phyloP scores from a whole-genome alignment of 2,113 vertebrate genomes.

The Sebastes fasciatus region DNA sequence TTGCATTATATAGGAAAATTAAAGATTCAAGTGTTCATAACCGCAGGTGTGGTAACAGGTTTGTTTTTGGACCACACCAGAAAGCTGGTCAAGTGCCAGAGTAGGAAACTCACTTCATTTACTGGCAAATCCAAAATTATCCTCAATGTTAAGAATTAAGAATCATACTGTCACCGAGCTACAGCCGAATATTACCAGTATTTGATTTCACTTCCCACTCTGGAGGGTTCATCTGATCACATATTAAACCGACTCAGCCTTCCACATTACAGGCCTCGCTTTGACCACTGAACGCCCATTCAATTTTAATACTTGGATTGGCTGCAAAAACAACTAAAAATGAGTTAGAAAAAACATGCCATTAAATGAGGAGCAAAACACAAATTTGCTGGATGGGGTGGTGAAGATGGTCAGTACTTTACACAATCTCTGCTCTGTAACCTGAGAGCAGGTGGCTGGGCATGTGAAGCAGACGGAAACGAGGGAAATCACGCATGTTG shows the following conservation, averaged over 20 bases:
- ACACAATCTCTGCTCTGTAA: background rate
- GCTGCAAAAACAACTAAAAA: background rate
- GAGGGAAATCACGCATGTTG: background rate
- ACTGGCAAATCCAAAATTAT: background rate
- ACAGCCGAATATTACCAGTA: background rate
- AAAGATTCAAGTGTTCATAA: conserved; percentile 35
- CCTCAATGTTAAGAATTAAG: background rate
- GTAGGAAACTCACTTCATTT: background rate
- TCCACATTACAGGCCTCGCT: background rate
- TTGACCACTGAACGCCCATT: background rate
- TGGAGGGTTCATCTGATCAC: background rate
- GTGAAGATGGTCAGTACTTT: background rate
- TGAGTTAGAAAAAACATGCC: background rate
- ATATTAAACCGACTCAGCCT: background rate
- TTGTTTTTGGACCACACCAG: background rate
- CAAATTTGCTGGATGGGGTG: background rate
- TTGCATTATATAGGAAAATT: conserved; percentile 52
- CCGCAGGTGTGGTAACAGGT: background rate
- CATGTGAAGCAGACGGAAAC: background rate
- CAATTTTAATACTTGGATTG: conserved; percentile 10
- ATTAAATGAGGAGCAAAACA: background rate
- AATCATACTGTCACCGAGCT: background rate
- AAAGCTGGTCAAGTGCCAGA: conserved; percentile 25
- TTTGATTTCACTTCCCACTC: background rate
- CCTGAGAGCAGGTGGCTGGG: conserved; percentile 5